A percentile compares a stretch with the other conserved stretches of the same genome.
phyloP scores from a whole-genome alignment of 2,113 vertebrate genomes.

The Psittacara wagleri region DNA sequence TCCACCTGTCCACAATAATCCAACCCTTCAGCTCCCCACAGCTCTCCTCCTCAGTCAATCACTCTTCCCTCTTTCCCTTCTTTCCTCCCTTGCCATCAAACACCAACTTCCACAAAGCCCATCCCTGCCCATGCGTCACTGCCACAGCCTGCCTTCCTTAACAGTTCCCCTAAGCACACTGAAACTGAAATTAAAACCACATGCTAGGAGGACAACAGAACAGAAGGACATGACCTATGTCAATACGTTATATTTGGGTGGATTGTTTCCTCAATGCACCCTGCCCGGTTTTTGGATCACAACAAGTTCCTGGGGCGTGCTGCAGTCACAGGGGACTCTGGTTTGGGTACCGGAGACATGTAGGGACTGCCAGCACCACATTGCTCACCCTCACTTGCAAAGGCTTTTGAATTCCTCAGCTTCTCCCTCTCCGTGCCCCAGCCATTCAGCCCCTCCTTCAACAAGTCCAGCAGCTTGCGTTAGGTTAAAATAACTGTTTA shows the following conservation, averaged over 20 bases:
- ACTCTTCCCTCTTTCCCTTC: not conserved
- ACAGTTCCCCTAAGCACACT: not conserved
- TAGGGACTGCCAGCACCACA: not conserved
- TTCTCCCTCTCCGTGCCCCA: not conserved
- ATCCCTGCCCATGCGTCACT: not conserved
- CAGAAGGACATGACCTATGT: not conserved
- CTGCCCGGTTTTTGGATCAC: not conserved
- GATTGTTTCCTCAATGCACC: accelerated
- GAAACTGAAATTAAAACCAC: not conserved
- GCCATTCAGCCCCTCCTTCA: not conserved
- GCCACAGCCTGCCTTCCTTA: not conserved
- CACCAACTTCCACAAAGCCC: not conserved
- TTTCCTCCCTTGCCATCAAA: not conserved
- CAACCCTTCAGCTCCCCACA: not conserved
- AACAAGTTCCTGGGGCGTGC: not conserved
- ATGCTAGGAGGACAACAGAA: accelerated
- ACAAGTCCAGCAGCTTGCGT: not conserved
- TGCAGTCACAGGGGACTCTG: not conserved
- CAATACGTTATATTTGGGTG: accelerated
- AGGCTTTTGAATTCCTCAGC: not conserved
- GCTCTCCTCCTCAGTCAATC: not conserved
- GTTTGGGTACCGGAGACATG: accelerated
- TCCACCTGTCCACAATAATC: not conserved
- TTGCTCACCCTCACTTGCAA: not conserved
- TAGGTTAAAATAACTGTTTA: not conserved